Evolutionary conservation across 2,888 invertebrate genomes (phyloP).

Genomic region (Drosophila longiperda): DNA sequence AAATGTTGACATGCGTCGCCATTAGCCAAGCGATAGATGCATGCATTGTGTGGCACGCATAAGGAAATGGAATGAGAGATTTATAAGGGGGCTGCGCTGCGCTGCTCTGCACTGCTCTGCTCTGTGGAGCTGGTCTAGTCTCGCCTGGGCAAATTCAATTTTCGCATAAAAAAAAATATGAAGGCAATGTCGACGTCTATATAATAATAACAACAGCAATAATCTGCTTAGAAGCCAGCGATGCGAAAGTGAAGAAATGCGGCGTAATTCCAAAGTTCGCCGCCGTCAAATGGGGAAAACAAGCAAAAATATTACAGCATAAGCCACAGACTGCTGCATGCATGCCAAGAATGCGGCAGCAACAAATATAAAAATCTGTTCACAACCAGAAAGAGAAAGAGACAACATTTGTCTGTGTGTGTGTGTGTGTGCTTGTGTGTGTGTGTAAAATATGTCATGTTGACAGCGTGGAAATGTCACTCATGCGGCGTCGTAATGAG

Average conservation of each 20-base stretch:
- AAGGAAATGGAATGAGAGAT: slow-evolving; percentile 5
- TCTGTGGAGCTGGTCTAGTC: background rate
- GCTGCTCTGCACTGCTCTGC: background rate
- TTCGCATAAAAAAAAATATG: slow-evolving; percentile 60
- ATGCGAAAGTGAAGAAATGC: slow-evolving; percentile 79
- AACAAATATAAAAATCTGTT: slow-evolving; percentile 37
- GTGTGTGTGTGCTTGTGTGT: slow-evolving; percentile 20
- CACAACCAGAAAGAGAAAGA: slow-evolving; percentile 1
- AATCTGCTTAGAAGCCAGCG: slow-evolving; percentile 77
- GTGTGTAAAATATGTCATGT: slow-evolving; percentile 77
- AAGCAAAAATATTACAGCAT: slow-evolving; percentile 68
- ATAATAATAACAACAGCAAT: slow-evolving; percentile 72
- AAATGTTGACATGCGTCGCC: slow-evolving; percentile 79
- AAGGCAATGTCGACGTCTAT: slow-evolving; percentile 16
- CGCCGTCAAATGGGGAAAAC: slow-evolving; percentile 57
- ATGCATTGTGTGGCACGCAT: slow-evolving; percentile 71
- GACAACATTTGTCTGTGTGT: slow-evolving; percentile 1
- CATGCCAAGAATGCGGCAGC: slow-evolving; percentile 63
- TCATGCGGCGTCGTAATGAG: slow-evolving; percentile 78
- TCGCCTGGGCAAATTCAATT: slow-evolving; percentile 63
- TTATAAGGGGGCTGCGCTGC: background rate
- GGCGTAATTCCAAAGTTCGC: slow-evolving; percentile 78
- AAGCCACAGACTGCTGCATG: slow-evolving; percentile 53
- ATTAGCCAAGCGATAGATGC: slow-evolving; percentile 73
- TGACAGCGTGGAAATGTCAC: slow-evolving; percentile 80